Percentiles rank a stretch among this genome's conserved stretches.
Conservation (phyloP, 2,888 invertebrate species). For the Anoncus sp. region DNA sequence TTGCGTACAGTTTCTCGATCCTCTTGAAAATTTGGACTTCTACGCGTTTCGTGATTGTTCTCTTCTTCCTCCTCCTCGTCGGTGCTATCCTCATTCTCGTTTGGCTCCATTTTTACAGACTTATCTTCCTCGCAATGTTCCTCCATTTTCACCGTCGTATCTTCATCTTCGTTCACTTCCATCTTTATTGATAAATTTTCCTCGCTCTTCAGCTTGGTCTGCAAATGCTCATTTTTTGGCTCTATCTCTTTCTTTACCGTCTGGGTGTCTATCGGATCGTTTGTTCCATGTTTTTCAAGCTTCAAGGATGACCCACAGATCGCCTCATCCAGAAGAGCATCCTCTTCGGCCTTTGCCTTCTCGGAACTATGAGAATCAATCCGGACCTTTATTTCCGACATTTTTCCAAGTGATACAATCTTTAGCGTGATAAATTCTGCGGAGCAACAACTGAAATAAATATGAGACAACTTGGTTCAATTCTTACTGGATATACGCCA, state of each 20-base stretch:
- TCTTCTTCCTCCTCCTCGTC: slow-evolving; percentile 18
- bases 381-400: no score
- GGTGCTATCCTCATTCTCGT: slow-evolving; percentile 7
- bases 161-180: slow-evolving; percentile 8
- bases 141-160: background rate
- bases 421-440: background rate
- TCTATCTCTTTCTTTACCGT: no score
- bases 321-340: slow-evolving; percentile 72
- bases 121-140: background rate
- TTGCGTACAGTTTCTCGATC: slow-evolving; percentile 68
- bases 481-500: background rate
- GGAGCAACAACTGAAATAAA: no score
- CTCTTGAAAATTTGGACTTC: slow-evolving; percentile 20
- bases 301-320: slow-evolving; percentile 64
- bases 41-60: slow-evolving; percentile 13
- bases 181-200: slow-evolving; percentile 14
- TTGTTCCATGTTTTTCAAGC: slow-evolving; percentile 39
- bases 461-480: no score
- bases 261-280: slow-evolving; percentile 1
- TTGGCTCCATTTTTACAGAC: background rate
- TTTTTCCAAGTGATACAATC: slow-evolving; percentile 2
- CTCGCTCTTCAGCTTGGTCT: background rate
- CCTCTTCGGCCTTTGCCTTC: slow-evolving; percentile 63
- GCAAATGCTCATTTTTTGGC: no score
- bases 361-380: background rate